Evolutionary conservation across 2,888 invertebrate genomes (phyloP).

Genomic region (Calameuta filiformis): DNA sequence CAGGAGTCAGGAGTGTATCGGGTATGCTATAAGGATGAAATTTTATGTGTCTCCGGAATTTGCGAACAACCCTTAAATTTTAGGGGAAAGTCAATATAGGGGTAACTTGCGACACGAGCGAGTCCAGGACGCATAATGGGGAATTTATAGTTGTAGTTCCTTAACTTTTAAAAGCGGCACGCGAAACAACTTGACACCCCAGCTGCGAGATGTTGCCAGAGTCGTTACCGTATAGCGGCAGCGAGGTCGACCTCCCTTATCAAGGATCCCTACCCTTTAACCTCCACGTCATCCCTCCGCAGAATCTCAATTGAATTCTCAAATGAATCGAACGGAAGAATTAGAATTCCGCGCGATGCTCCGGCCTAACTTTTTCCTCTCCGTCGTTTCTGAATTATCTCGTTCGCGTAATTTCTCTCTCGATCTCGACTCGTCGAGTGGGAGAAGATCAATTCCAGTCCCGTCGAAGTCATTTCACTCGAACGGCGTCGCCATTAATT

Average conservation of each 20-base stretch:
- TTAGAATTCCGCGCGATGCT: slow-evolving; percentile 5
- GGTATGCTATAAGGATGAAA: not conserved
- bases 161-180: slow-evolving; percentile 35
- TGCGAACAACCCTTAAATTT: slow-evolving; percentile 9
- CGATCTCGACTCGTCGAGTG: not conserved
- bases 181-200: slow-evolving; percentile 33
- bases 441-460: not conserved
- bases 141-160: slow-evolving; percentile 44
- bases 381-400: not conserved
- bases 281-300: not conserved
- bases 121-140: slow-evolving; percentile 26
- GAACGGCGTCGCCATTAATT: not conserved
- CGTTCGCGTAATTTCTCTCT: not conserved
- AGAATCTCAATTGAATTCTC: not conserved
- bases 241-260: not conserved
- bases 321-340: not conserved
- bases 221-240: not conserved
- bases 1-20: not conserved
- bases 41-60: slow-evolving; percentile 4
- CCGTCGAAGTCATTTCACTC: not conserved
- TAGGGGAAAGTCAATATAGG: slow-evolving; percentile 34
- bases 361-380: slow-evolving; percentile 3
- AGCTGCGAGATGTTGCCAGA: not conserved
- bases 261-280: not conserved
- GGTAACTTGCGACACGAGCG: slow-evolving; percentile 27